phyloP scores from a whole-genome alignment of 2,797 vertebrate species.

The Momotus momota region DNA sequence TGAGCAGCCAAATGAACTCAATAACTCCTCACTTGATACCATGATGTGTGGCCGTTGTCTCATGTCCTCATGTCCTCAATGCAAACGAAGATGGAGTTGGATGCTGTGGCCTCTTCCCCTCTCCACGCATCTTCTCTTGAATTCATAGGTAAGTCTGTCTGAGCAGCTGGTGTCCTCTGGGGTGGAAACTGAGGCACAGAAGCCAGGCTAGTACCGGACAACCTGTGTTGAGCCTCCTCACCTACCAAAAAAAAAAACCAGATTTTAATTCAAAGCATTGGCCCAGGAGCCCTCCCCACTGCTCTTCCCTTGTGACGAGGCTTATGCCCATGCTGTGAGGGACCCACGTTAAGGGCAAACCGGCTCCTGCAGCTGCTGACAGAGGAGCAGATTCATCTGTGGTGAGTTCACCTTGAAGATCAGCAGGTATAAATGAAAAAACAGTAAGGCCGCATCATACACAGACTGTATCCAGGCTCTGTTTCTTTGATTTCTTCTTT shows the following conservation, averaged over 20 bases:
- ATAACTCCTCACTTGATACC: not conserved
- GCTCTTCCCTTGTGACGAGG: not conserved
- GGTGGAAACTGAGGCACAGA: not conserved
- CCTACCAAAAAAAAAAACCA: not conserved
- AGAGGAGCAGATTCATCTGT: not conserved
- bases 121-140: not conserved
- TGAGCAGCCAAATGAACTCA: not conserved
- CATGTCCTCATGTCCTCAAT: not conserved
- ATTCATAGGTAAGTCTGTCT: not conserved
- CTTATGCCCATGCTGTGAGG: fast-evolving
- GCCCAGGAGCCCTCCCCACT: not conserved
- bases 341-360: not conserved
- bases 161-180: not conserved
- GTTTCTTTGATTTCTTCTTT: constrained; percentile 14
- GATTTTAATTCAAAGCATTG: not conserved
- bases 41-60: fast-evolving
- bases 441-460: not conserved
- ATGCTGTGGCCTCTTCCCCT: not conserved
- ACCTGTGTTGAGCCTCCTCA: not conserved
- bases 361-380: not conserved
- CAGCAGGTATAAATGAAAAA: not conserved
- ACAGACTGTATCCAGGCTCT: not conserved
- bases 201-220: not conserved
- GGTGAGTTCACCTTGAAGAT: not conserved
- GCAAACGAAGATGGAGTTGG: fast-evolving